A percentile compares a stretch with the other conserved stretches of the same genome.
Conservation (phyloP, 2,888 invertebrate genomes). For the Pogonocherus hispidulus region DNA sequence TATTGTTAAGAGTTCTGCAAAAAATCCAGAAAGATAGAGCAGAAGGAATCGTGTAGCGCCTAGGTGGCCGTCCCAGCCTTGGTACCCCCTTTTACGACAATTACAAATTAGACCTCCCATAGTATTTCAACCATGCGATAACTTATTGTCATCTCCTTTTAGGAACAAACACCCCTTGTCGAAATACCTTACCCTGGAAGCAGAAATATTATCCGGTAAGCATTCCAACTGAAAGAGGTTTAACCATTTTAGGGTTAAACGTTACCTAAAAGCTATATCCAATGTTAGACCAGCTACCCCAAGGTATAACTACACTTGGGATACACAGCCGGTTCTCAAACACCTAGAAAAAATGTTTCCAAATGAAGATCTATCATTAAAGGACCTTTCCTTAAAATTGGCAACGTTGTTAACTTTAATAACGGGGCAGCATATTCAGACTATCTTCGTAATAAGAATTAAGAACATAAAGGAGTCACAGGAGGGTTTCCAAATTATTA, state of each 20-base stretch:
- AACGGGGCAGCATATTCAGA: slow-evolving; percentile 43
- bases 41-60: slow-evolving; percentile 4
- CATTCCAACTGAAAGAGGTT: neutral
- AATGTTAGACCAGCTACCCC: slow-evolving; percentile 45
- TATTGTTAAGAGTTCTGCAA: neutral
- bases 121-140: neutral
- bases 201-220: slow-evolving; percentile 10
- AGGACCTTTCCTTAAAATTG: slow-evolving; percentile 41
- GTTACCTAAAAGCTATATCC: slow-evolving; percentile 46
- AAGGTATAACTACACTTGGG: slow-evolving; percentile 48
- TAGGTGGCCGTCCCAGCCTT: slow-evolving; percentile 6
- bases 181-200: slow-evolving; percentile 14
- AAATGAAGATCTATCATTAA: slow-evolving; percentile 13
- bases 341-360: slow-evolving; percentile 34
- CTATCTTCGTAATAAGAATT: slow-evolving; percentile 42
- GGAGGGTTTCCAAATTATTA: slow-evolving; percentile 2
- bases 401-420: slow-evolving; percentile 40
- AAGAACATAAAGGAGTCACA: slow-evolving; percentile 1
- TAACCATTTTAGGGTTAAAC: slow-evolving; percentile 29
- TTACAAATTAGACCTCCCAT: neutral
- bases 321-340: slow-evolving; percentile 45
- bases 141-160: neutral
- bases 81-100: neutral
- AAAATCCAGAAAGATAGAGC: neutral
- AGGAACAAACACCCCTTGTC: slow-evolving; percentile 6